Percentiles rank a stretch among this genome's conserved stretches.
These are phyloP conservation scores for Callinectes sapidus DNA, from an alignment of 2,888 invertebrate genomes.

Conservation along the genomic window DNA sequence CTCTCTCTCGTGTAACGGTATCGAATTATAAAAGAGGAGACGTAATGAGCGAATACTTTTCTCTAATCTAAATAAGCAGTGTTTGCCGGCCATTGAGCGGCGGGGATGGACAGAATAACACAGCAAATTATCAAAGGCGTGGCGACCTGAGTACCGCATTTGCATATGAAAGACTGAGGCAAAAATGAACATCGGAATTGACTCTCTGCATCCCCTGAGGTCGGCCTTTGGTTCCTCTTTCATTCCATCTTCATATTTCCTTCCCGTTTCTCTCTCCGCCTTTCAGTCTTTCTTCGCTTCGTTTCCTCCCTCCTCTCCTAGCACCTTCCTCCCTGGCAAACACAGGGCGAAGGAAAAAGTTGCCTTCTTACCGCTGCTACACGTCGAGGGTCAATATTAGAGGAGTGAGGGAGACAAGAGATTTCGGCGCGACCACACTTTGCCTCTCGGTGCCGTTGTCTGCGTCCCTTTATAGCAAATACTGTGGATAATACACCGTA, in stretches of 20 bases:
- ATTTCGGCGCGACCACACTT: conserved; percentile 13
- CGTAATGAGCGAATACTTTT: conserved; percentile 34
- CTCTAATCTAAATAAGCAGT: conserved; percentile 19
- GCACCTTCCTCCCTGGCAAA: not conserved
- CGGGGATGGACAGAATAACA: conserved; percentile 4
- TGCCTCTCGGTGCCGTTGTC: conserved; percentile 6
- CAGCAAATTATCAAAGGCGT: conserved; percentile 37
- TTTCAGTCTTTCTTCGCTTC: not conserved
- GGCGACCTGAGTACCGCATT: conserved; percentile 20
- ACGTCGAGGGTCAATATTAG: conserved; percentile 31
- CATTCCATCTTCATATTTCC: not conserved
- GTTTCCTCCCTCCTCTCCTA: not conserved
- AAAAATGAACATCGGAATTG: not conserved
- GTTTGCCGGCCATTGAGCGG: conserved; percentile 28
- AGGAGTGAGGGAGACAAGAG: conserved; percentile 18
- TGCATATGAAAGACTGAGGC: conserved; percentile 20
- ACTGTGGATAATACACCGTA: not conserved
- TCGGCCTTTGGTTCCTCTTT: not conserved
- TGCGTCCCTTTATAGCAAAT: not conserved
- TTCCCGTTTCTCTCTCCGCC: not conserved
- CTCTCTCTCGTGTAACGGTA: not conserved
- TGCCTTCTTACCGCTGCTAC: conserved; percentile 32
- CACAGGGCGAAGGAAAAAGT: conserved; percentile 21
- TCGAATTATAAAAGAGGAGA: not conserved
- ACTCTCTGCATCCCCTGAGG: not conserved